These are phyloP conservation scores for Hydriomena furcata DNA, from an alignment of 2,888 invertebrate species.

Conservation along the genomic window DNA sequence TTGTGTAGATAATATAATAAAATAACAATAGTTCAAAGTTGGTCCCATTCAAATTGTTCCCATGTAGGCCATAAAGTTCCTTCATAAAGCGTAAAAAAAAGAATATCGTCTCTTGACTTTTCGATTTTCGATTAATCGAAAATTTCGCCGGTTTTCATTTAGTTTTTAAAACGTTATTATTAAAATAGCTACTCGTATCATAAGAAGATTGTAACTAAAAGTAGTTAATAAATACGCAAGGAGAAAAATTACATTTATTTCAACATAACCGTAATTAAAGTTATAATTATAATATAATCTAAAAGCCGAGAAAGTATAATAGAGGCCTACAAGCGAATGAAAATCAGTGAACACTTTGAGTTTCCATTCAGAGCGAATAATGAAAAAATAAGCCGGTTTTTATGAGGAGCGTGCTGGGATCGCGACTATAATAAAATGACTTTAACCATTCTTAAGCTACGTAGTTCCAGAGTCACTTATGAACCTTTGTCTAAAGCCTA, in stretches of 20 bases:
- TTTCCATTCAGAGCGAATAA: constrained; percentile 22
- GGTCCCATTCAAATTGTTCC: too few relatives aligned
- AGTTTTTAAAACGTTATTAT: too few relatives aligned
- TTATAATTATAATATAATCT: constrained; percentile 40
- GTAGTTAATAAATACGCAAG: constrained; percentile 1
- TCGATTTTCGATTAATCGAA: too few relatives aligned
- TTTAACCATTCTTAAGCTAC: constrained; percentile 22
- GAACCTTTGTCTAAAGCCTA: constrained; percentile 27
- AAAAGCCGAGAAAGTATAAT: constrained; percentile 11
- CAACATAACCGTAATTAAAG: constrained; percentile 38
- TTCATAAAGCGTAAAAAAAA: too few relatives aligned
- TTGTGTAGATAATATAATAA: too few relatives aligned
- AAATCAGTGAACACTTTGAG: constrained; percentile 27
- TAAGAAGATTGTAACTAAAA: too few relatives aligned
- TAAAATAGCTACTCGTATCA: too few relatives aligned
- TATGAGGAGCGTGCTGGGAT: constrained; percentile 25
- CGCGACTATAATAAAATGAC: constrained; percentile 14
- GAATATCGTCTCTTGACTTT: too few relatives aligned
- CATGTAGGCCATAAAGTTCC: too few relatives aligned
- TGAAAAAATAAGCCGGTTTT: constrained; percentile 32
- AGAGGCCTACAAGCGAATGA: constrained; percentile 24
- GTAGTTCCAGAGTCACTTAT: constrained; percentile 1
- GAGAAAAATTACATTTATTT: constrained; percentile 11
- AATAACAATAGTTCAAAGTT: too few relatives aligned
- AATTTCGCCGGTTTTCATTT: too few relatives aligned